phyloP scores from a whole-genome alignment of 2,797 vertebrate species.

The Epinephelus awoara region DNA sequence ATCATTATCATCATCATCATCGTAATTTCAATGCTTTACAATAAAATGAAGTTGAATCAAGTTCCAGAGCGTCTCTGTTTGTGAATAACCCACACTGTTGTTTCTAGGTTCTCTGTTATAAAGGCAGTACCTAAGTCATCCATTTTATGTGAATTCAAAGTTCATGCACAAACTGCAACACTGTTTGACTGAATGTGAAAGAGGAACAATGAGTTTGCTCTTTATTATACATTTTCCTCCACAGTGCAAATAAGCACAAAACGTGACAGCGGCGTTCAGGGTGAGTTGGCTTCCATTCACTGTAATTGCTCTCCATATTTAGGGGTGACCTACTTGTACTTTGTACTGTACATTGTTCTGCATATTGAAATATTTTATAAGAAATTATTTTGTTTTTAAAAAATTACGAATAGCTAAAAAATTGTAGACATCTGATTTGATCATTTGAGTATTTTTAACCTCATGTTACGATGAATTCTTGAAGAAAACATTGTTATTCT shows the following conservation, averaged over 20 bases:
- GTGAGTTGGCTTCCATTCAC: conserved; percentile 18
- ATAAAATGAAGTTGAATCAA: background rate
- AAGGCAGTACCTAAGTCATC: background rate
- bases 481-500: too few relatives aligned
- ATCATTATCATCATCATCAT: background rate
- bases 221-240: background rate
- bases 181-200: conserved; percentile 33
- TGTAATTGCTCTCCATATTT: background rate
- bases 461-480: too few relatives aligned
- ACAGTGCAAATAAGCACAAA: background rate
- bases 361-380: background rate
- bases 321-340: too few relatives aligned
- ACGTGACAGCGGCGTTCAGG: background rate
- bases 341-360: too few relatives aligned
- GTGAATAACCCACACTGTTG: background rate
- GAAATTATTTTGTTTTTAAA: too few relatives aligned
- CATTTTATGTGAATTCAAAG: background rate
- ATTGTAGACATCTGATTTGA: background rate
- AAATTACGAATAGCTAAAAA: too few relatives aligned
- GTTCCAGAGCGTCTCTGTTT: background rate
- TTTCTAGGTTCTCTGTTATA: background rate
- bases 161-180: background rate
- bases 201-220: conserved; percentile 13
- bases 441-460: too few relatives aligned
- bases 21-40: background rate